phyloP scores from a whole-genome alignment of 2,888 invertebrate species.

The Melolontha melolontha region DNA sequence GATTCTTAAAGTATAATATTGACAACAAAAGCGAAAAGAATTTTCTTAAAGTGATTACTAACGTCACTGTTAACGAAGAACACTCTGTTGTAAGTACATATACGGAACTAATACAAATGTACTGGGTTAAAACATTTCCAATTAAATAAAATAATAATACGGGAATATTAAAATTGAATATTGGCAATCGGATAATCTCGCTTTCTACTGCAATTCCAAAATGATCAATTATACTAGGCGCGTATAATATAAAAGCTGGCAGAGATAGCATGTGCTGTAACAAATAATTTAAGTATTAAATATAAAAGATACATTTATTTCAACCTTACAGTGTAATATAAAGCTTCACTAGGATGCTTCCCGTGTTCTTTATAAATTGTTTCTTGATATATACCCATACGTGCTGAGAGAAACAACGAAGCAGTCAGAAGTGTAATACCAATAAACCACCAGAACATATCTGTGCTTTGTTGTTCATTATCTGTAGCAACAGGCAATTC shows the following conservation, averaged over 20 bases:
- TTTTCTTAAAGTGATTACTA: conserved; percentile 95
- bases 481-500: conserved; percentile 51
- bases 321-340: conserved; percentile 80
- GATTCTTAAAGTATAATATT: conserved; percentile 93
- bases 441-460: conserved; percentile 73
- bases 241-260: conserved; percentile 87
- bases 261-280: conserved; percentile 88
- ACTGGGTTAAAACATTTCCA: conserved; percentile 90
- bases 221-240: conserved; percentile 82
- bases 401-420: conserved; percentile 91
- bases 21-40: conserved; percentile 96
- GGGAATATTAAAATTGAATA: conserved; percentile 76
- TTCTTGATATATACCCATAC: conserved; percentile 95
- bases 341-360: conserved; percentile 90
- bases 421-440: conserved; percentile 87
- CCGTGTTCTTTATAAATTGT: conserved; percentile 85
- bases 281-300: conserved; percentile 43
- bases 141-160: conserved; percentile 81
- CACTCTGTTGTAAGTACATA: conserved; percentile 95
- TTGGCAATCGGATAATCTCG: conserved; percentile 69
- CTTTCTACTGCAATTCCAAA: conserved; percentile 78
- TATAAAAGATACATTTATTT: conserved; percentile 41
- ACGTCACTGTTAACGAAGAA: conserved; percentile 92
- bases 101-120: conserved; percentile 93
- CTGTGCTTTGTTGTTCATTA: conserved; percentile 53